Percentiles rank a stretch among this genome's conserved stretches.
Evolutionary conservation across 23 tunicate genomes (phyloP).

Genomic region (Aplidium turbinatum): DNA sequence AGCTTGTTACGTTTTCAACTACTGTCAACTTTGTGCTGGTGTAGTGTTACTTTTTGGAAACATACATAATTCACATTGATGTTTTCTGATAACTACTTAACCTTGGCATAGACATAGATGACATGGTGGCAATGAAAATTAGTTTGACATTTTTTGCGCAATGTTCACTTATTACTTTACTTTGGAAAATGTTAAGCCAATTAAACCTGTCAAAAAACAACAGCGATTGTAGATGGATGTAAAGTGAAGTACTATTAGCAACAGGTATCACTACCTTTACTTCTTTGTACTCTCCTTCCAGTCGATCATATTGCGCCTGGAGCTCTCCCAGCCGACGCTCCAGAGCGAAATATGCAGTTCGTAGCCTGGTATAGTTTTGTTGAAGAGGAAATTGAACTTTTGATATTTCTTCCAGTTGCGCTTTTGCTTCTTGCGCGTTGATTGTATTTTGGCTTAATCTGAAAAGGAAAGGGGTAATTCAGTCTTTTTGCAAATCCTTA

Average conservation of each 20-base stretch:
- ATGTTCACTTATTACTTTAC: too few species aligned
- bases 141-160: too few species aligned
- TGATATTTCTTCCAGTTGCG: conserved; percentile 45
- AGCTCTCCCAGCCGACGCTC: conserved; percentile 12
- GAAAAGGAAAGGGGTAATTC: too few species aligned
- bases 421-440: conserved; percentile 34
- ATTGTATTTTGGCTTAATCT: conserved; percentile 40
- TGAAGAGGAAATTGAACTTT: conserved; percentile 38
- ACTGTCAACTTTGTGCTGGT: not conserved
- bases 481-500: too few species aligned
- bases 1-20: not conserved
- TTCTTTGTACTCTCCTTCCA: conserved; percentile 37
- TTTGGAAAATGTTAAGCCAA: too few species aligned
- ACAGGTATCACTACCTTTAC: conserved; percentile 35
- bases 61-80: too few species aligned
- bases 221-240: too few species aligned
- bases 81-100: too few species aligned
- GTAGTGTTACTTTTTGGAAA: not conserved
- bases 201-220: too few species aligned
- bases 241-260: too few species aligned
- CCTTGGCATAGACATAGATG: too few species aligned
- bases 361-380: conserved; percentile 60
- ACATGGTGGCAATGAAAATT: too few species aligned
- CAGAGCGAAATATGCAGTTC: conserved; percentile 27
- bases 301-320: conserved; percentile 26